phyloP scores from a whole-genome alignment of 2,888 invertebrate genomes.

The Octodonta nipae region DNA sequence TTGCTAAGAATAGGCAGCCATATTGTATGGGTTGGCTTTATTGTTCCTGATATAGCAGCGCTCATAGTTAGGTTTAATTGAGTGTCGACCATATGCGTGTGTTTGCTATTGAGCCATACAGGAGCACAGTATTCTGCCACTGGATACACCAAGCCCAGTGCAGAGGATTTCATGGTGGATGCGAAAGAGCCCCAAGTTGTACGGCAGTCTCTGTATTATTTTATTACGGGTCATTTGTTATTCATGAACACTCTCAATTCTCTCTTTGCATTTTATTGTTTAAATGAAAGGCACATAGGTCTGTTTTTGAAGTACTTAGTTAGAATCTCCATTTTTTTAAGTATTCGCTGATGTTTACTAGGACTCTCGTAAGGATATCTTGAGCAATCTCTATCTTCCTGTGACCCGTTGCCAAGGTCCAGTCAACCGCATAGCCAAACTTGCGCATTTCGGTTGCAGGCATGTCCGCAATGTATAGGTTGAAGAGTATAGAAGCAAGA shows the following conservation, averaged over 20 bases:
- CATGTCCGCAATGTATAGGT: conserved; percentile 11
- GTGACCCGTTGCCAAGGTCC: conserved; percentile 6
- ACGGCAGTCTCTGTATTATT: conserved; percentile 3
- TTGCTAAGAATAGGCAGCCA: not conserved
- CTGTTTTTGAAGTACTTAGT: conserved; percentile 5
- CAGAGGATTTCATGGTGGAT: conserved; percentile 7
- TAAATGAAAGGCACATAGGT: conserved; percentile 2
- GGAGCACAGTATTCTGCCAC: conserved; percentile 7
- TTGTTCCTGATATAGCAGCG: conserved; percentile 4
- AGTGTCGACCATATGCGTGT: conserved; percentile 5
- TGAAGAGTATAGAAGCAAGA: conserved; percentile 8
- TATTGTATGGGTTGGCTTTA: too few species aligned
- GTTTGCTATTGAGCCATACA: conserved; percentile 8
- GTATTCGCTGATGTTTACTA: conserved; percentile 6
- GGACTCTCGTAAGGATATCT: conserved; percentile 6
- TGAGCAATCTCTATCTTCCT: conserved; percentile 4
- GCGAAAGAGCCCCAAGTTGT: conserved; percentile 1
- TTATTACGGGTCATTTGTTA: conserved; percentile 5
- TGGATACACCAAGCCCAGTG: conserved; percentile 7
- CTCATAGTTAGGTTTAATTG: conserved; percentile 6
- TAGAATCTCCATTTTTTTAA: conserved; percentile 9
- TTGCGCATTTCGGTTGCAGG: conserved; percentile 11
- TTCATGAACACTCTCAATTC: too few species aligned
- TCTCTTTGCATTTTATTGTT: not conserved
- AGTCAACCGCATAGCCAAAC: conserved; percentile 9